Conservation (phyloP, 2,113 vertebrate species). For the Pelmatolapia mariae region DNA sequence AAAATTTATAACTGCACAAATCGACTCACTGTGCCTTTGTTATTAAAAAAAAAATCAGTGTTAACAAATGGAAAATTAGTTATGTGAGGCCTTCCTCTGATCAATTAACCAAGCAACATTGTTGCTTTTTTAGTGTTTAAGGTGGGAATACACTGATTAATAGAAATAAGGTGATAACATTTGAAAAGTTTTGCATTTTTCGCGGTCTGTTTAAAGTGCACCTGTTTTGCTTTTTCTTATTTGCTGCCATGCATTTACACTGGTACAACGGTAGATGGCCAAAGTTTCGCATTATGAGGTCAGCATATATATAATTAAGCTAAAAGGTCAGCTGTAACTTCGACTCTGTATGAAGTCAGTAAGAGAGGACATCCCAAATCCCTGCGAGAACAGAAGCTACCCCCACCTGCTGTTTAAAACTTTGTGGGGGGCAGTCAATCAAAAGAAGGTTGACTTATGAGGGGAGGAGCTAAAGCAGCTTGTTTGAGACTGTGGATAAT, state of each 20-base stretch:
- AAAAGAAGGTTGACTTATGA: neutral
- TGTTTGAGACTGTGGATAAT: neutral
- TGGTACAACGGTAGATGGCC: neutral
- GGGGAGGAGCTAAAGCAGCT: neutral
- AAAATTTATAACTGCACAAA: neutral
- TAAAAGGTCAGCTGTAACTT: neutral
- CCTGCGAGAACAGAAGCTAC: neutral
- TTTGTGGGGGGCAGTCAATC: neutral
- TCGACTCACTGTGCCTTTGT: neutral
- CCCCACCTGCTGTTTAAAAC: neutral
- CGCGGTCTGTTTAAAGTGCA: neutral
- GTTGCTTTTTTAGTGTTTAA: neutral
- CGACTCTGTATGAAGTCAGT: rapidly evolving
- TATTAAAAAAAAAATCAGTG: neutral
- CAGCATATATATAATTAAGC: neutral
- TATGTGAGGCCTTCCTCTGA: rapidly evolving
- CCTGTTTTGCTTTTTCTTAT: neutral
- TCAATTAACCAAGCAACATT: neutral
- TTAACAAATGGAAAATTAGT: neutral
- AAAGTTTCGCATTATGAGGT: neutral
- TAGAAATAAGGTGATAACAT: neutral
- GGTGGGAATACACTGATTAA: neutral
- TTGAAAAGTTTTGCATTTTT: neutral
- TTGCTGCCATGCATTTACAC: neutral
- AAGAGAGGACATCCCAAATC: neutral